A percentile compares a stretch with the other conserved stretches of the same genome.
These are phyloP conservation scores for Brachionus plicatilis DNA, from an alignment of 1,140 invertebrate genomes.

Conservation along the genomic window DNA sequence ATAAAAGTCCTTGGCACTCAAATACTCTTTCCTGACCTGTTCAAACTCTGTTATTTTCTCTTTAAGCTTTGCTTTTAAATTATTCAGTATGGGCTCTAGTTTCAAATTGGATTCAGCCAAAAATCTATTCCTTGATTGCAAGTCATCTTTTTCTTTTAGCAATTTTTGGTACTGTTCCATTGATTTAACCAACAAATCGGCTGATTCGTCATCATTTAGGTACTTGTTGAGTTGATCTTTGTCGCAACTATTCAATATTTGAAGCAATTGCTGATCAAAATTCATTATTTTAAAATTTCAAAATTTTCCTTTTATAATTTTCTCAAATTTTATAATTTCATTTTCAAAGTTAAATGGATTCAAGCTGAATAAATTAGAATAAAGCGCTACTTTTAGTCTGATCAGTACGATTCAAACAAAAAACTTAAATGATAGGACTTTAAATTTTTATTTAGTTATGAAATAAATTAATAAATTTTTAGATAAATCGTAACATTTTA, in stretches of 20 bases:
- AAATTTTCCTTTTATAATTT: neutral
- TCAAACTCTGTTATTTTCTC: constrained; percentile 20
- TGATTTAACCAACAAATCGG: constrained; percentile 21
- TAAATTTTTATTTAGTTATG: too few relatives aligned
- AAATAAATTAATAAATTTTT: too few relatives aligned
- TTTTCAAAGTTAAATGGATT: neutral
- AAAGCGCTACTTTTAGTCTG: neutral
- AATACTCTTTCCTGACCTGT: neutral
- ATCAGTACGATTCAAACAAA: neutral
- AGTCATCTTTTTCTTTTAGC: neutral
- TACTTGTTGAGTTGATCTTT: constrained; percentile 38
- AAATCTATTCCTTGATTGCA: neutral
- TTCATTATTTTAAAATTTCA: constrained; percentile 11
- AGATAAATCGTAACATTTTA: neutral
- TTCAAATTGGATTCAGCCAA: constrained; percentile 34
- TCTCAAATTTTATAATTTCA: neutral
- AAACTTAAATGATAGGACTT: neutral
- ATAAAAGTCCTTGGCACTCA: neutral
- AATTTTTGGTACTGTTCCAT: constrained; percentile 26
- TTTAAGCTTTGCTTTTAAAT: neutral
- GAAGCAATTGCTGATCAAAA: constrained; percentile 27
- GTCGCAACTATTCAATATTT: constrained; percentile 28
- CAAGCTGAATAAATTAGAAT: neutral
- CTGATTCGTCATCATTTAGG: constrained; percentile 19
- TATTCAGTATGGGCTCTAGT: neutral